Conservation (phyloP, 1,140 invertebrate species). For the Venturia canescens region DNA sequence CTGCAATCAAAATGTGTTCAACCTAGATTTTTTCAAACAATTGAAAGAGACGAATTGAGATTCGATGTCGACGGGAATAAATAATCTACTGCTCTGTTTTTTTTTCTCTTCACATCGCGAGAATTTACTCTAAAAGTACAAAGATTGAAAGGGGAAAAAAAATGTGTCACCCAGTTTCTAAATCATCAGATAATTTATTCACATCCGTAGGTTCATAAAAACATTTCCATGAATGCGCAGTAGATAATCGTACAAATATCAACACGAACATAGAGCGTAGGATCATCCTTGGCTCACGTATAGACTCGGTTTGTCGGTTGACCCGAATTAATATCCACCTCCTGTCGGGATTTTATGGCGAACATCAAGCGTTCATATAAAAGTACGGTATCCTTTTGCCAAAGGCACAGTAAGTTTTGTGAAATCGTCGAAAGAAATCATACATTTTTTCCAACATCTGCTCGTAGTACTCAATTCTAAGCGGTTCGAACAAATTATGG, state of each 20-base stretch:
- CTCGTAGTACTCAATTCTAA: background rate
- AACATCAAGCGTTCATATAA: background rate
- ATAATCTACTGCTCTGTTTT: too few species aligned
- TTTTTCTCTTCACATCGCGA: background rate
- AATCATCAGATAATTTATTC: background rate
- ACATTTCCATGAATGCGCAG: background rate
- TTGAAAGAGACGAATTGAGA: too few species aligned
- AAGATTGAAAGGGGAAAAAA: background rate
- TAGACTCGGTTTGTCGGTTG: background rate
- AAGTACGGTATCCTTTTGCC: background rate
- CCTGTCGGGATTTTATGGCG: background rate
- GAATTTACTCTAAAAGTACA: background rate
- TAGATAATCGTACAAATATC: background rate
- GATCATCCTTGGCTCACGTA: slow-evolving; percentile 1
- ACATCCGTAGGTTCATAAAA: background rate
- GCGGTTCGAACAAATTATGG: background rate
- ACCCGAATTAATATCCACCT: slow-evolving; percentile 13
- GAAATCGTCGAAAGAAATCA: background rate
- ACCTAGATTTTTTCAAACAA: too few species aligned
- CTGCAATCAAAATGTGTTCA: too few species aligned
- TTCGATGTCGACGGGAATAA: too few species aligned
- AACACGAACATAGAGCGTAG: background rate
- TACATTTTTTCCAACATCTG: background rate
- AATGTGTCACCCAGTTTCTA: background rate
- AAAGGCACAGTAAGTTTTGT: background rate